A percentile compares a stretch with the other conserved stretches of the same genome.
These are phyloP conservation scores for Andrena fulva DNA, from an alignment of 2,888 invertebrate species.

Conservation along the genomic window DNA sequence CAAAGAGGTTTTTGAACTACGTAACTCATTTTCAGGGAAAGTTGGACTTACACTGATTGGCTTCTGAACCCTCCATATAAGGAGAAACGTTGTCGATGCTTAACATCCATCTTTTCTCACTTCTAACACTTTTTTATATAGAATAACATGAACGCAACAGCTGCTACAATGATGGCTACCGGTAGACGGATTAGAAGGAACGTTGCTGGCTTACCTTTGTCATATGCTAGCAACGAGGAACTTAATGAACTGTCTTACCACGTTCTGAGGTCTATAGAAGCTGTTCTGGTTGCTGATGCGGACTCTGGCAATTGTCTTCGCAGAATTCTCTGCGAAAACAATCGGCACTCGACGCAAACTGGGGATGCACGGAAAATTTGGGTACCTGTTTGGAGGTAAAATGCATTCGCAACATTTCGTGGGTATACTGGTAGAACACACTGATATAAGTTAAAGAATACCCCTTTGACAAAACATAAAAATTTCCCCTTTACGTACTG, in stretches of 20 bases:
- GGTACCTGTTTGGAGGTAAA: conserved; percentile 91
- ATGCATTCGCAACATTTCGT: neutral
- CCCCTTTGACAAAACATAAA: neutral
- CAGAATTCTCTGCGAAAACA: conserved; percentile 89
- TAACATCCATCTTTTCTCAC: neutral
- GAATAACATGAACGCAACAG: conserved; percentile 61
- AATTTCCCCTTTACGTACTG: too few relatives aligned
- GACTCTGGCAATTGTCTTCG: conserved; percentile 88
- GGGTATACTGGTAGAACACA: neutral
- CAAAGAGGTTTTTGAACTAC: too few relatives aligned
- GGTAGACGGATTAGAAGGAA: conserved; percentile 74
- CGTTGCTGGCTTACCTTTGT: conserved; percentile 63
- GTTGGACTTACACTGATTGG: too few relatives aligned
- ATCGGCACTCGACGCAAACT: conserved; percentile 87
- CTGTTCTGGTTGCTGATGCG: conserved; percentile 85
- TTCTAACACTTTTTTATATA: neutral
- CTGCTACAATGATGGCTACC: conserved; percentile 65
- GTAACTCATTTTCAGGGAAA: too few relatives aligned
- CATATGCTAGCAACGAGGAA: conserved; percentile 82
- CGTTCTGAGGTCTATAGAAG: conserved; percentile 87
- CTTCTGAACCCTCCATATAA: too few relatives aligned
- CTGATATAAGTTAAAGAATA: neutral
- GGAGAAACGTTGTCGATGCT: too few relatives aligned
- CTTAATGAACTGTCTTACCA: conserved; percentile 87
- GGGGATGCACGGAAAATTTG: conserved; percentile 88